A percentile compares a stretch with the other conserved stretches of the same genome.
These are phyloP conservation scores for Cinara cedri DNA, from an alignment of 2,888 invertebrate genomes.

Conservation along the genomic window DNA sequence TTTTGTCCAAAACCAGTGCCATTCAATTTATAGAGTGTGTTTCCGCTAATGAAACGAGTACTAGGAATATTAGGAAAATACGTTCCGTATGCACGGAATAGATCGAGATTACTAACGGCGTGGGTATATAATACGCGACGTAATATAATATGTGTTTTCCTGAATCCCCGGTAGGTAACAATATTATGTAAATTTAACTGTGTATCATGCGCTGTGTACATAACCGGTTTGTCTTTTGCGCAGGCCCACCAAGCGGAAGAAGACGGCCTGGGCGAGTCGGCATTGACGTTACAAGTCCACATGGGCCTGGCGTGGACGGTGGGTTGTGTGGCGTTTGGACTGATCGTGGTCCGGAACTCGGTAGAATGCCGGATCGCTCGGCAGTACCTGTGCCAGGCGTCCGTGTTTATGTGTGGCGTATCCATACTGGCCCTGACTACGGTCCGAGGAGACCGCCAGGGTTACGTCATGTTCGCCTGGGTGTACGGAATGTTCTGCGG, in stretches of 20 bases:
- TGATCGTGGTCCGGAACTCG: conserved; percentile 81
- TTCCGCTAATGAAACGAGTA: too few species aligned
- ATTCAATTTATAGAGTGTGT: too few species aligned
- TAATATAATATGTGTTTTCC: too few species aligned
- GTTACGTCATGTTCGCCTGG: conserved; percentile 82
- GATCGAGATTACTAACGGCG: too few species aligned
- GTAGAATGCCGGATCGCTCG: conserved; percentile 84
- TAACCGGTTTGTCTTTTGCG: conserved; percentile 22
- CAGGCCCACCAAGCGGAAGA: conserved; percentile 78
- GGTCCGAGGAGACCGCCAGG: conserved; percentile 74
- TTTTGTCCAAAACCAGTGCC: too few species aligned
- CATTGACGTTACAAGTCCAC: conserved; percentile 74
- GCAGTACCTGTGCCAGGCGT: conserved; percentile 79
- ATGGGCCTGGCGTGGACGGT: conserved; percentile 83
- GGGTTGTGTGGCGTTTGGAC: conserved; percentile 81
- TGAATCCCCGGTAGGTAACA: background rate
- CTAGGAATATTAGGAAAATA: too few species aligned
- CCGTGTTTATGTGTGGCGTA: conserved; percentile 78
- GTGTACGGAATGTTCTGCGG: conserved; percentile 86
- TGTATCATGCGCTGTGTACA: too few species aligned
- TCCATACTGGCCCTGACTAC: conserved; percentile 79
- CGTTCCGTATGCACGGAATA: too few species aligned
- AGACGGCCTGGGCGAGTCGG: conserved; percentile 73
- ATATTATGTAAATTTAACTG: background rate
- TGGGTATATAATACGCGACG: too few species aligned